Evolutionary conservation across 2,888 invertebrate species (phyloP).

Genomic region (Chironomus tentans): DNA sequence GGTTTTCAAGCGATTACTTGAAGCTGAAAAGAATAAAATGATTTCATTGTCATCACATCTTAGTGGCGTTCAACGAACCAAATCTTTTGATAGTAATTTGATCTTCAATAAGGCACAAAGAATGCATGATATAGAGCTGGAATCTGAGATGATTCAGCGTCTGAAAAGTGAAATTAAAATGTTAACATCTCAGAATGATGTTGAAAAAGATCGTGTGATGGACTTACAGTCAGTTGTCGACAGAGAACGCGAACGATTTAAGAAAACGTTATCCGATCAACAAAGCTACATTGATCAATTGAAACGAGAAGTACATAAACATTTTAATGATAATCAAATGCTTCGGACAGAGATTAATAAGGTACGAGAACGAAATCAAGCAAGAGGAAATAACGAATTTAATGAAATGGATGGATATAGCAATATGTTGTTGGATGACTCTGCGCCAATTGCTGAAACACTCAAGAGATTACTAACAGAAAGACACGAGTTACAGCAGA

Average conservation of each 20-base stretch:
- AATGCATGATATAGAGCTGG: conserved; percentile 33
- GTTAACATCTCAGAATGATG: conserved; percentile 45
- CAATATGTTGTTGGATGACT: too few species aligned
- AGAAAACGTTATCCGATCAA: conserved; percentile 39
- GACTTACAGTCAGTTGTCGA: conserved; percentile 45
- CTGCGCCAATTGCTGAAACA: conserved; percentile 42
- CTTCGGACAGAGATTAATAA: conserved; percentile 26
- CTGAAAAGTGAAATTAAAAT: conserved; percentile 46
- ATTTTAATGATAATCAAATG: conserved; percentile 38
- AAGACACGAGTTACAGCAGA: conserved; percentile 43
- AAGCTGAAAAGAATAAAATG: conserved; percentile 46
- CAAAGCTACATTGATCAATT: conserved; percentile 41
- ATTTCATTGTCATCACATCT: conserved; percentile 44
- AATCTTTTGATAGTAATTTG: conserved; percentile 33
- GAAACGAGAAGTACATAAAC: conserved; percentile 40
- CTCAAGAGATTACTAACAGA: conserved; percentile 43
- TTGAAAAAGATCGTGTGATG: conserved; percentile 43
- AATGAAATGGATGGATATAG: conserved; percentile 37
- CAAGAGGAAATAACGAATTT: conserved; percentile 34
- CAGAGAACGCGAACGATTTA: conserved; percentile 40
- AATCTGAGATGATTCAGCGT: conserved; percentile 45
- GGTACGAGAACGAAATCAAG: neutral
- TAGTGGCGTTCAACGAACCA: conserved; percentile 37
- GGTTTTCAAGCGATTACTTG: conserved; percentile 51
- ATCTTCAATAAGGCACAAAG: conserved; percentile 34